A percentile compares a stretch with the other conserved stretches of the same genome.
Evolutionary conservation across 2,113 vertebrate species (phyloP).

Genomic region (Accipiter virgatus): DNA sequence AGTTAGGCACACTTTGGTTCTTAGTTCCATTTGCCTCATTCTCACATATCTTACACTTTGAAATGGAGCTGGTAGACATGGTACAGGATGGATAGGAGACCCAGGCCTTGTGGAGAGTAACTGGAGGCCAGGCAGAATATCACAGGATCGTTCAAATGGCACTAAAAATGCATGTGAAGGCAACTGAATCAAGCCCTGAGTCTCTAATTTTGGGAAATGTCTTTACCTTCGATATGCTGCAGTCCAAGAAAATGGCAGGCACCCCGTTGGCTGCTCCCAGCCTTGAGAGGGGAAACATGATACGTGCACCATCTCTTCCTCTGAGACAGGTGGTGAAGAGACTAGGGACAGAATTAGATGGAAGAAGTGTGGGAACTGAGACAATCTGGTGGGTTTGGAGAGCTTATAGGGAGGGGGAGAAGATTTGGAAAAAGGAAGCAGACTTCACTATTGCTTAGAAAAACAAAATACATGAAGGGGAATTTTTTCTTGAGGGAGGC

Average conservation of each 20-base stretch:
- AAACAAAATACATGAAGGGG: background rate
- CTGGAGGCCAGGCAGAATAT: background rate
- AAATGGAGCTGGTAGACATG: background rate
- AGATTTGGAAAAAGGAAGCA: background rate
- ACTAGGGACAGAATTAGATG: background rate
- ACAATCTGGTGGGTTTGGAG: background rate
- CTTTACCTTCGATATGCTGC: background rate
- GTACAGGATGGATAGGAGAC: background rate
- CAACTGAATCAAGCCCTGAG: background rate
- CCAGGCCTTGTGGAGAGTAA: background rate
- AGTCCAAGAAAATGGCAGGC: background rate
- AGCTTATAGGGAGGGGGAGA: background rate
- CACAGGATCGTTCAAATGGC: background rate
- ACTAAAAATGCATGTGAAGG: background rate
- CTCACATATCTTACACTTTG: background rate
- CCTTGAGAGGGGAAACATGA: background rate
- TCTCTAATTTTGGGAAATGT: background rate
- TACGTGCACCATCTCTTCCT: rapidly evolving
- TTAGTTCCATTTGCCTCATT: background rate
- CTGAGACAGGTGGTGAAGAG: background rate
- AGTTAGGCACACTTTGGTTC: background rate
- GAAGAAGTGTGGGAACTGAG: background rate
- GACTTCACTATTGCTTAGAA: background rate
- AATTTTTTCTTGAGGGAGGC: background rate
- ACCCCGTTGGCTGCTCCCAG: background rate